Percentiles rank a stretch among this genome's conserved stretches.
These are phyloP conservation scores for Orchesella flavescens DNA, from an alignment of 2,888 invertebrate species.

Conservation along the genomic window DNA sequence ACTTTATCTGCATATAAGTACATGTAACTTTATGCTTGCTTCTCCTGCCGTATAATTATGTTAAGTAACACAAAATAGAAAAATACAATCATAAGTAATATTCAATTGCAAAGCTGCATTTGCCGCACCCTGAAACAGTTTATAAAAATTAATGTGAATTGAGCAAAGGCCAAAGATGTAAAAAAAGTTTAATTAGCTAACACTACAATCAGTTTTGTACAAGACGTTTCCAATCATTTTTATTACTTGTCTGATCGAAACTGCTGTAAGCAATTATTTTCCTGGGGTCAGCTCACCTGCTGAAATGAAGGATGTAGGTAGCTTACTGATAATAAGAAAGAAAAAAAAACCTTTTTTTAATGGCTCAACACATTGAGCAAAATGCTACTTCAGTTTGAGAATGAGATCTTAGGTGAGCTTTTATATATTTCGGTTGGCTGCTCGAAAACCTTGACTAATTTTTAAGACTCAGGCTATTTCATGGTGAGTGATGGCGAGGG, in stretches of 20 bases:
- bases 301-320: too few species aligned
- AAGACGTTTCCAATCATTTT: constrained; percentile 8
- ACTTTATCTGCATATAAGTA: not conserved
- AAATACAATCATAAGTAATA: not conserved
- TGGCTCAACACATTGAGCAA: too few species aligned
- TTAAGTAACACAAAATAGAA: constrained; percentile 13
- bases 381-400: too few species aligned
- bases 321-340: too few species aligned
- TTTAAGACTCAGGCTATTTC: too few species aligned
- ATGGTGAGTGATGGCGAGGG: too few species aligned
- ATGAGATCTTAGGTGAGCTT: too few species aligned
- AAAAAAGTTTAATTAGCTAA: constrained; percentile 25
- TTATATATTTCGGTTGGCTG: too few species aligned
- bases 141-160: constrained; percentile 37
- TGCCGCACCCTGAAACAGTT: constrained; percentile 41
- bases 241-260: not conserved
- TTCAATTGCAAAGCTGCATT: constrained; percentile 9
- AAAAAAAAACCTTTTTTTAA: too few species aligned
- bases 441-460: too few species aligned
- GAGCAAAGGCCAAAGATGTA: constrained; percentile 36
- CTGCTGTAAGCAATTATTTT: not conserved
- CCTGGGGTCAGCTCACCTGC: too few species aligned
- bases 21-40: not conserved
- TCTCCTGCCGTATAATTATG: constrained; percentile 5
- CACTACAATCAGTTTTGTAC: not conserved